Evolutionary conservation across 2,797 vertebrate genomes (phyloP).

Genomic region (Sebastes trivittatus): DNA sequence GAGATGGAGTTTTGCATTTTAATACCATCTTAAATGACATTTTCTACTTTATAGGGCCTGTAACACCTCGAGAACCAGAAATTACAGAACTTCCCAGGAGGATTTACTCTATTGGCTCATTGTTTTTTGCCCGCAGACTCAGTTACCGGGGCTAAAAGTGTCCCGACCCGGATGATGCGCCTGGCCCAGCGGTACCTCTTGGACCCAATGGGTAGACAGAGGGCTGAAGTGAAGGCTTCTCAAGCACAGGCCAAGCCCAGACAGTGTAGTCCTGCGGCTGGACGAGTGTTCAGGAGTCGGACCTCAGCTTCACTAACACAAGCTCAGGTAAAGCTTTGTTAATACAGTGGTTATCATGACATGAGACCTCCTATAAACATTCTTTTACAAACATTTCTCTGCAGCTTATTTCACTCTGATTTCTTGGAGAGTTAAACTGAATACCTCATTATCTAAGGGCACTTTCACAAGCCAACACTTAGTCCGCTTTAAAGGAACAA

Average conservation of each 20-base stretch:
- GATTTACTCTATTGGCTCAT: neutral
- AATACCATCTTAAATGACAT: neutral
- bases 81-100: neutral
- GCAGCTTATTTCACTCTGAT: neutral
- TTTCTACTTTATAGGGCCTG: neutral
- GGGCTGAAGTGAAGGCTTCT: slow-evolving; percentile 17
- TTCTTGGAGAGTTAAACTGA: neutral
- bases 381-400: neutral
- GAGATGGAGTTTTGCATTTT: neutral
- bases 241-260: slow-evolving; percentile 28
- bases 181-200: slow-evolving; percentile 72
- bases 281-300: slow-evolving; percentile 32
- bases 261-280: slow-evolving; percentile 35
- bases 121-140: slow-evolving; percentile 27
- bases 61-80: neutral
- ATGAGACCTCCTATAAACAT: neutral
- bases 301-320: slow-evolving; percentile 53
- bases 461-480: too few species aligned
- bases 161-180: slow-evolving; percentile 66
- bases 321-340: slow-evolving; percentile 60
- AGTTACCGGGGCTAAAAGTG: slow-evolving; percentile 49
- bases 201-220: slow-evolving; percentile 47
- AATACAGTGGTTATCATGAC: neutral
- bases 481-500: too few species aligned
- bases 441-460: too few species aligned